These are phyloP conservation scores for Gephyroberyx darwinii DNA, from an alignment of 2,797 vertebrate species.

Conservation along the genomic window DNA sequence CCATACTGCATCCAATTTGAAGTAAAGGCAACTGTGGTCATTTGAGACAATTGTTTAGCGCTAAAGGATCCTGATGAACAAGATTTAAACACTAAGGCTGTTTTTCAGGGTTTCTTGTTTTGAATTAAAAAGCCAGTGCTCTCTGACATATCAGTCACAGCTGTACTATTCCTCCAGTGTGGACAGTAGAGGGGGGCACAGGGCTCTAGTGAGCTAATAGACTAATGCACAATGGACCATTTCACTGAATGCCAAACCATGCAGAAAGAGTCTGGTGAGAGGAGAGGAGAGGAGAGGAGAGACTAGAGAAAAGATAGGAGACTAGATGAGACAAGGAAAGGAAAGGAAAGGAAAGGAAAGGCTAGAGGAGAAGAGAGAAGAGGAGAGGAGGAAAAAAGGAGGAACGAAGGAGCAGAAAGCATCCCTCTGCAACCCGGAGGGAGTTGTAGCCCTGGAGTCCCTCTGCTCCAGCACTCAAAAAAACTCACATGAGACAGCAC, in stretches of 20 bases:
- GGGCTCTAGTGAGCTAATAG: conserved; percentile 58
- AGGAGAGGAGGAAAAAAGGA: conserved; percentile 14
- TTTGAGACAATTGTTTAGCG: conserved; percentile 18
- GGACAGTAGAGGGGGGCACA: conserved; percentile 30
- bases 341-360: conserved; percentile 42
- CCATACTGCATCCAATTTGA: conserved; percentile 37
- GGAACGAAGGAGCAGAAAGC: conserved; percentile 56
- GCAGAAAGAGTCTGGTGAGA: conserved; percentile 62
- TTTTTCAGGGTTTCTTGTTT: conserved; percentile 44
- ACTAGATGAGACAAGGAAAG: conserved; percentile 33
- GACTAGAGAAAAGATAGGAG: no score
- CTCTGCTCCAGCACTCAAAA: conserved; percentile 47
- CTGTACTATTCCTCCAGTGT: conserved; percentile 28
- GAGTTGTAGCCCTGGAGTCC: conserved; percentile 56
- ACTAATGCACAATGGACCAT: conserved; percentile 65
- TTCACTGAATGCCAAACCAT: conserved; percentile 69
- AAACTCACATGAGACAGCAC: conserved; percentile 61
- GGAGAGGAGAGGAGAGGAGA: conserved; percentile 59
- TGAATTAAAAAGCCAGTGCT: conserved; percentile 57
- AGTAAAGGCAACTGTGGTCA: conserved; percentile 47
- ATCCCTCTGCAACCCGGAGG: conserved; percentile 48
- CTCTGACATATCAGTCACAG: conserved; percentile 30
- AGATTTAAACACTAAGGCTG: conserved; percentile 42
- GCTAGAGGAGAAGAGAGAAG: conserved; percentile 24
- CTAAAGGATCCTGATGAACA: conserved; percentile 23